A percentile compares a stretch with the other conserved stretches of the same genome.
Evolutionary conservation across 30 jellyfish, hydroid and myxozoan genomes (phyloP).

Genomic region (Aurelia sp.): DNA sequence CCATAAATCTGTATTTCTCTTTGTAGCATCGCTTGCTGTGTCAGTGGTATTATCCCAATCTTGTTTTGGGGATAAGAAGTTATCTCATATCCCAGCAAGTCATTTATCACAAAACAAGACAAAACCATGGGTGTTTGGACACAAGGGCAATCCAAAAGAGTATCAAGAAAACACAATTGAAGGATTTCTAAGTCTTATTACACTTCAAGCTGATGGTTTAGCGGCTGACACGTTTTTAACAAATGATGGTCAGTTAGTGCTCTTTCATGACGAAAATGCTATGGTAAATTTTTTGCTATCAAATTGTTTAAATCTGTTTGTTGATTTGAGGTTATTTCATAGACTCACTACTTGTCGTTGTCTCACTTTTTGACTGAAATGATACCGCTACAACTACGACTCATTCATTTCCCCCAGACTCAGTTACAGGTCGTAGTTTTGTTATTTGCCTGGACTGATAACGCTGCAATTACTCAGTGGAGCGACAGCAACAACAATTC

Average conservation of each 20-base stretch:
- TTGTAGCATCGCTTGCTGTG: too few species aligned
- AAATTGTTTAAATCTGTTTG: neutral
- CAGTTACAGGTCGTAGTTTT: too few species aligned
- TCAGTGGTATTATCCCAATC: too few species aligned
- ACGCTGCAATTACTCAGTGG: too few species aligned
- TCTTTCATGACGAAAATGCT: slow-evolving; percentile 89
- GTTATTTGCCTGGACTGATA: too few species aligned
- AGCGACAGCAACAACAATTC: too few species aligned
- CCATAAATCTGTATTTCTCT: too few species aligned
- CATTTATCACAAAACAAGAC: slow-evolving; percentile 75
- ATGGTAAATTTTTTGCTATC: slow-evolving; percentile 8
- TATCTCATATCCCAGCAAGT: slow-evolving; percentile 60
- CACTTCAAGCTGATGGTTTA: slow-evolving; percentile 83
- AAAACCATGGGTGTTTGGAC: slow-evolving; percentile 88
- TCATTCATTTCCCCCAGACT: too few species aligned
- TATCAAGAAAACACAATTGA: slow-evolving; percentile 89
- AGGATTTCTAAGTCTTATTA: slow-evolving; percentile 70
- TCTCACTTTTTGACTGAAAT: neutral
- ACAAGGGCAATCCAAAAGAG: slow-evolving; percentile 85
- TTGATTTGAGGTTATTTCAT: neutral
- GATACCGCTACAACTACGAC: neutral
- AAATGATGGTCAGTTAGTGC: slow-evolving; percentile 71
- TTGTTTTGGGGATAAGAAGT: too few species aligned
- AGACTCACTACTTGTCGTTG: neutral
- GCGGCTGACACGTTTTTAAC: slow-evolving; percentile 78